Base-by-base conservation (phyloP, 2,888 invertebrate species). In the Heliconius cydno region DNA sequence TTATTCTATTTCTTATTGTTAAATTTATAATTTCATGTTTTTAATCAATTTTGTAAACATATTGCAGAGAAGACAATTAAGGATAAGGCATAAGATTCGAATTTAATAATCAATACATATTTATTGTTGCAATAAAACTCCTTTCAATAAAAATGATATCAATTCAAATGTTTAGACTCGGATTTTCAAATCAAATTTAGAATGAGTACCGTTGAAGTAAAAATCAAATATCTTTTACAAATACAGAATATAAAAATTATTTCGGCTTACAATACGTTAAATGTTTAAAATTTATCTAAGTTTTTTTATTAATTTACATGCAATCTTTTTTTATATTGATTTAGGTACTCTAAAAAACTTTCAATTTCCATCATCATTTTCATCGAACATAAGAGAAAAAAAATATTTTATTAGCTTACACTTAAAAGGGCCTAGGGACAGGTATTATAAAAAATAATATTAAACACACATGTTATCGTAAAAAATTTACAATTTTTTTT, bases 181-280 rank as follows among this genome's bases (percentile, higher is more conserved):
- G 84, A 84, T 85, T 85, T 85, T 83, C 82, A 75, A 85, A 84
- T 82, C 81, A 73, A 80, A 81, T 85, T 83, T 79, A 80, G 66
- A 38, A 81, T 84, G 85, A 82, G 84, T 70, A 70, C 68, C 25
- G 78, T 81, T 83, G 68, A 15, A 52, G 25, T 10, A 52, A 83
- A 76, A 85, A 82, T 65, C 68, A 34, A 77, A 30, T 65, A 68
- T 66, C 15, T 46, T 46, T 46, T 46, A 46, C 46, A 46, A 46
- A 46, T 15, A 19, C 15, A 46, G 46, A 46, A 46, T 46, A 6
- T 46, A 15, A 6, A 46, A 15, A 46, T 3, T 1, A 46, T 46
- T 15, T 46, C 0, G 15, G 41, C 46, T 6, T 46, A 46, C 5
- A 46, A 19, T 46, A 15, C 46, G 46, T 46, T 46, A 6, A 46